These are phyloP conservation scores for Augochlora pura DNA, from an alignment of 1,140 invertebrate genomes.

Conservation along the genomic window DNA sequence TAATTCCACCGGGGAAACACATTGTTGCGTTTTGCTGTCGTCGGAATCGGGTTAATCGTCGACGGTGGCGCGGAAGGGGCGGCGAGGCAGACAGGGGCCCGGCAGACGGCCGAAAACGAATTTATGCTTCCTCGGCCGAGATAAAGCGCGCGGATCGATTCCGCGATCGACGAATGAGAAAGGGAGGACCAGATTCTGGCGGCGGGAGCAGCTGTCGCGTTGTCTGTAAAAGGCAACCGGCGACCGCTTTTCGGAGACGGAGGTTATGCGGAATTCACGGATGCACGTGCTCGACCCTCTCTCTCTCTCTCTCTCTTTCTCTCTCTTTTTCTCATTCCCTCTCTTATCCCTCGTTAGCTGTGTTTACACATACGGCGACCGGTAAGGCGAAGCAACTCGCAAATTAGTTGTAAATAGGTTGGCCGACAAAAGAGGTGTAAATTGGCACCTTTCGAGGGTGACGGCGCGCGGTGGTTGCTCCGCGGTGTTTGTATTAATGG, in stretches of 20 bases:
- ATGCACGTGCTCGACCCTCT: background rate
- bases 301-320: too few relatives aligned
- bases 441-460: background rate
- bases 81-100: background rate
- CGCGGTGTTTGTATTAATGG: background rate
- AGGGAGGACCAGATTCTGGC: slow-evolving; percentile 44
- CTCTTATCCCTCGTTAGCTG: background rate
- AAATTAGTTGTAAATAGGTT: slow-evolving; percentile 38
- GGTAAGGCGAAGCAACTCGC: background rate
- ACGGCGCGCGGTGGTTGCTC: background rate
- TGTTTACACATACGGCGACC: slow-evolving; percentile 12
- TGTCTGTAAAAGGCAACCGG: slow-evolving; percentile 43
- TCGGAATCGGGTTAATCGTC: slow-evolving; percentile 35
- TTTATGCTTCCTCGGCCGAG: background rate
- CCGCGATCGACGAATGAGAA: slow-evolving; percentile 49
- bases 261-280: slow-evolving; percentile 40
- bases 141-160: slow-evolving; percentile 25
- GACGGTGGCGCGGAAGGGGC: background rate
- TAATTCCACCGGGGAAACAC: background rate
- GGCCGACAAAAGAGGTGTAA: slow-evolving; percentile 19
- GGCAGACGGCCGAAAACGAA: background rate
- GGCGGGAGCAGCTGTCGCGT: slow-evolving; percentile 47
- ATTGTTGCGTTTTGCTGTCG: slow-evolving; percentile 21
- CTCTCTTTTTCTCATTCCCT: background rate
- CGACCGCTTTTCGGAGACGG: slow-evolving; percentile 26